phyloP scores from a whole-genome alignment of 1,140 invertebrate genomes.

The Platyscapa corneri region DNA sequence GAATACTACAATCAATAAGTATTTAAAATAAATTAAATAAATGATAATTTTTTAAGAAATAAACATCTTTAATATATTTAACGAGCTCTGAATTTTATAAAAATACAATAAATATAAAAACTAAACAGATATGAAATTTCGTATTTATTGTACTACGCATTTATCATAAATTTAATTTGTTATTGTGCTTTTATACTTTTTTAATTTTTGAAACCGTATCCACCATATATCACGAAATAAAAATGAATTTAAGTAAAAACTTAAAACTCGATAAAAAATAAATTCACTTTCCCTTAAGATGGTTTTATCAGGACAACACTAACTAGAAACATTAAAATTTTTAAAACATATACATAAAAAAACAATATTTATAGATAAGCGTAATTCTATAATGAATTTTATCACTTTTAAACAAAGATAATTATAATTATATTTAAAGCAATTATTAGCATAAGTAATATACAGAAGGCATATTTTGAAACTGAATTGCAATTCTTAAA shows the following conservation, averaged over 20 bases:
- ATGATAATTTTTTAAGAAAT: background rate
- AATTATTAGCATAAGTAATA: background rate
- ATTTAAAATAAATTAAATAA: constrained; percentile 21
- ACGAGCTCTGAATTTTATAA: background rate
- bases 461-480: background rate
- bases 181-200: background rate
- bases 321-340: background rate
- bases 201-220: background rate
- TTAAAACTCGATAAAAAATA: background rate
- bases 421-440: background rate
- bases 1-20: background rate
- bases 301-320: background rate
- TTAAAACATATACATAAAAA: background rate
- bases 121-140: too few relatives aligned
- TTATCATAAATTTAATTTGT: background rate
- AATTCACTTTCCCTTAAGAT: background rate
- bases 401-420: background rate
- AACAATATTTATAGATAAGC: background rate
- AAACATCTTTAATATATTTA: background rate
- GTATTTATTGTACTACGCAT: too few relatives aligned
- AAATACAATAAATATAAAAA: background rate
- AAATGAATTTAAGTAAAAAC: too few relatives aligned
- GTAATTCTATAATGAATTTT: background rate
- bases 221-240: background rate
- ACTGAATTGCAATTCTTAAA: background rate